phyloP scores from a whole-genome alignment of 2,888 invertebrate genomes.

The Lampropteryx suffumata region DNA sequence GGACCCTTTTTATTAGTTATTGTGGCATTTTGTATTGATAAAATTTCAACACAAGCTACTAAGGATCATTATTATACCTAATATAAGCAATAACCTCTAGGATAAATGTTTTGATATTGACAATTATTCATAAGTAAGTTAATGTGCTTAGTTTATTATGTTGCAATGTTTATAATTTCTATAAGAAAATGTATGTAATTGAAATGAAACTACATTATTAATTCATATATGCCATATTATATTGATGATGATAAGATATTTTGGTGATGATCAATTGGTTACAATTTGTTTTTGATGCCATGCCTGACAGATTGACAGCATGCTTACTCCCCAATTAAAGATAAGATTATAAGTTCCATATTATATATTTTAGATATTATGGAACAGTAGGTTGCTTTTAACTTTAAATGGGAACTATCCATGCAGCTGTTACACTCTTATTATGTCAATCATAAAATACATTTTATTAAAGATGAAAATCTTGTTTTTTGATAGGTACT shows the following conservation, averaged over 20 bases:
- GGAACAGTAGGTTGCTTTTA: conserved; percentile 26
- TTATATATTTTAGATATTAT: background rate
- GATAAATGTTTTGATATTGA: conserved; percentile 82
- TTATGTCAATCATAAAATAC: conserved; percentile 56
- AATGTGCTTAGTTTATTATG: conserved; percentile 77
- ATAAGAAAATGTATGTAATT: conserved; percentile 76
- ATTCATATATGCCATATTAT: conserved; percentile 81
- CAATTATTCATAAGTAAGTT: conserved; percentile 79
- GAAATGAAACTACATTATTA: conserved; percentile 70
- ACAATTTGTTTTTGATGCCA: conserved; percentile 61
- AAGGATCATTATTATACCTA: conserved; percentile 67
- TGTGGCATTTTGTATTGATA: conserved; percentile 81
- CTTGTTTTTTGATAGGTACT: conserved; percentile 53
- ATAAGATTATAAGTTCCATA: background rate
- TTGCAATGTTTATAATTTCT: conserved; percentile 77
- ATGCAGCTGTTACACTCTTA: conserved; percentile 28
- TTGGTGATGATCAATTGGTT: conserved; percentile 71
- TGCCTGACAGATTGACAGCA: conserved; percentile 37
- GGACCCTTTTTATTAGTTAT: conserved; percentile 63
- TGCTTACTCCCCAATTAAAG: background rate
- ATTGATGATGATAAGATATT: conserved; percentile 78
- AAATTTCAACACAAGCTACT: conserved; percentile 75
- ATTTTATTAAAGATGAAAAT: conserved; percentile 59
- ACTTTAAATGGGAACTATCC: conserved; percentile 1
- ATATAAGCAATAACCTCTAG: conserved; percentile 80